Evolutionary conservation across 1,140 invertebrate genomes (phyloP), one percentile per base, ranked within the genome.

Genomic region (Argopecten irradians): DNA sequence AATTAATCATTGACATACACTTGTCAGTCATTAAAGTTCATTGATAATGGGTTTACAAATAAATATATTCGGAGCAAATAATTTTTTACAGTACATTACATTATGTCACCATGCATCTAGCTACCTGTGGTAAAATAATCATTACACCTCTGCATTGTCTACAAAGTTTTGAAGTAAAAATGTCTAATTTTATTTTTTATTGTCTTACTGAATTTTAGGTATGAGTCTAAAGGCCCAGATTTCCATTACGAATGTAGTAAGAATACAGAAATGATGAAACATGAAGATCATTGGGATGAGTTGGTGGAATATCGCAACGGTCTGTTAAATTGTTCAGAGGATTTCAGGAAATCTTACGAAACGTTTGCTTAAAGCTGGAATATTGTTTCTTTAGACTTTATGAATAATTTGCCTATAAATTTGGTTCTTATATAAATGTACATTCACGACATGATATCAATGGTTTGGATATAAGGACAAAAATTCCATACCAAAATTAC

Each of bases 231-330:
- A 8, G 89, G 89, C 32, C 87, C 89, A 46, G 89, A 90, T 34
- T 90, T 90, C 55, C 86, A 88, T 55, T 90, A 90, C 36, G 89
- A 90, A 46, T 90, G 87, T 55, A 85, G 82, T 85, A 90, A 90
- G 82, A 90, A 90, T 71, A 90, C 89, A 87, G 89, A 90, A 34
- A 36, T 90, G 83, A 86, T 88, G 16, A 90, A 90, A 84, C 83
- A 84, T n/a, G 35, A 90, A 36, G 82, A 88, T 36, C 87, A 88
- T 33, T 88, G 83, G 83, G 87, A 88, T 19, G 22, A 88, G 5
- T 36, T 88, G 28, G 32, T 85, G n/a, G 33, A 85, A 22, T 88
- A 88, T 32, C 84, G 36, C 55, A 83, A 85, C 32, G 43, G 82
- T 82, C 43, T 88, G 43, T 28, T 34, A 14, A 82, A 85, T 9